phyloP scores from a whole-genome alignment of 2,797 vertebrate genomes.

The Syndactyla subalaris region DNA sequence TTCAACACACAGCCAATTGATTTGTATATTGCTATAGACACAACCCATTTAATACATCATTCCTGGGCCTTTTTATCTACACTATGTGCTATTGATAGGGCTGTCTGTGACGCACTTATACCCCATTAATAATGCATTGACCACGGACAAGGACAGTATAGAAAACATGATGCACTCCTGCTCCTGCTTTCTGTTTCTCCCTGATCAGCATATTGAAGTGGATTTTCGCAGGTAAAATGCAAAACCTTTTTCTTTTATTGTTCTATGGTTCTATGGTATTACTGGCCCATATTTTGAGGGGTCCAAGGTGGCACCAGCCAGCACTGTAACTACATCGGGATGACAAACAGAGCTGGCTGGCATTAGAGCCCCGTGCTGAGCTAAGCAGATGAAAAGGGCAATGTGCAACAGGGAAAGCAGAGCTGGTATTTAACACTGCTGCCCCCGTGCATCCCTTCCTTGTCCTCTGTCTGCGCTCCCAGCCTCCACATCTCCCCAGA shows the following conservation, averaged over 20 bases:
- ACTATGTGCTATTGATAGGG: background rate
- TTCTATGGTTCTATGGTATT: background rate
- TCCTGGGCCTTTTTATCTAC: constrained; percentile 24
- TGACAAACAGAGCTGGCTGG: background rate
- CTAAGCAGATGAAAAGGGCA: background rate
- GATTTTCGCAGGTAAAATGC: background rate
- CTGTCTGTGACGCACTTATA: background rate
- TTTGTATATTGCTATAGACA: background rate
- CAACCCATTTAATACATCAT: background rate
- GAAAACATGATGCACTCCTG: background rate
- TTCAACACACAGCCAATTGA: background rate
- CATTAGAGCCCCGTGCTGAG: background rate
- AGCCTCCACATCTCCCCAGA: background rate
- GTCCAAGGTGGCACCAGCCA: background rate
- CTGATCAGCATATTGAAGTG: background rate
- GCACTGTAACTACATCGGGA: fast-evolving
- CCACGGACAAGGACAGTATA: background rate
- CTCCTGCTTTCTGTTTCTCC: background rate
- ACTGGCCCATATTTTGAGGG: background rate
- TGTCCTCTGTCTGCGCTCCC: background rate
- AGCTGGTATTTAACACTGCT: background rate
- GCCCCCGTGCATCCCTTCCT: background rate
- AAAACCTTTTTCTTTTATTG: background rate
- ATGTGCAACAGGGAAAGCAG: background rate
- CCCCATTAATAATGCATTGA: background rate